phyloP scores from a whole-genome alignment of 1,140 invertebrate genomes.

The Sitobion miscanthi region DNA sequence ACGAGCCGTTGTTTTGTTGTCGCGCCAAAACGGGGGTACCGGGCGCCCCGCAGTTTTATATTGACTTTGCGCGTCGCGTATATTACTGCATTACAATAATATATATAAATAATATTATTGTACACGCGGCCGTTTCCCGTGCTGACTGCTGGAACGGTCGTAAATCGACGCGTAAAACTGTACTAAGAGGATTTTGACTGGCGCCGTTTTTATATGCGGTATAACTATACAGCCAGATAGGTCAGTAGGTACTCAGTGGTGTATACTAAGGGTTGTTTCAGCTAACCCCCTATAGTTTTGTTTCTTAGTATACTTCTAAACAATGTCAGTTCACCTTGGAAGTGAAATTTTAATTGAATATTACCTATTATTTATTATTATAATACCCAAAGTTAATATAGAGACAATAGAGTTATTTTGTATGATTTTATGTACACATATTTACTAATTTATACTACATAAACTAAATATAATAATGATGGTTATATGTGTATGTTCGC shows the following conservation, averaged over 20 bases:
- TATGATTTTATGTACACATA: neutral
- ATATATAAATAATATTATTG: conserved; percentile 11
- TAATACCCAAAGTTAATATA: neutral
- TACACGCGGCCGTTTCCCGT: neutral
- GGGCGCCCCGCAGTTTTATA: neutral
- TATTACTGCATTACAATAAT: neutral
- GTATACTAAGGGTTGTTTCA: neutral
- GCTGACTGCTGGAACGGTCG: neutral
- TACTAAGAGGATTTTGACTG: neutral
- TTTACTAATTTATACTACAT: neutral
- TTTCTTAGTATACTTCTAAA: neutral
- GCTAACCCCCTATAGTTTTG: neutral
- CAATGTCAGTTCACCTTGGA: neutral
- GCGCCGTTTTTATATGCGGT: neutral
- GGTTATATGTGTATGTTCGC: neutral
- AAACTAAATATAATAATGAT: neutral
- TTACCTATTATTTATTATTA: neutral
- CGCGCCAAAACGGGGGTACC: neutral
- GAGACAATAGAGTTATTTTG: neutral
- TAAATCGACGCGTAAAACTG: neutral
- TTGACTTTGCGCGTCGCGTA: neutral
- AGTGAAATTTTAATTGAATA: neutral
- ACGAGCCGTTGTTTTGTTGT: neutral
- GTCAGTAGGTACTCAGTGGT: neutral
- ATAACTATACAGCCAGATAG: neutral